Base-by-base conservation (phyloP, 2,113 vertebrate genomes). In the Coptodon bakossiorum region DNA sequence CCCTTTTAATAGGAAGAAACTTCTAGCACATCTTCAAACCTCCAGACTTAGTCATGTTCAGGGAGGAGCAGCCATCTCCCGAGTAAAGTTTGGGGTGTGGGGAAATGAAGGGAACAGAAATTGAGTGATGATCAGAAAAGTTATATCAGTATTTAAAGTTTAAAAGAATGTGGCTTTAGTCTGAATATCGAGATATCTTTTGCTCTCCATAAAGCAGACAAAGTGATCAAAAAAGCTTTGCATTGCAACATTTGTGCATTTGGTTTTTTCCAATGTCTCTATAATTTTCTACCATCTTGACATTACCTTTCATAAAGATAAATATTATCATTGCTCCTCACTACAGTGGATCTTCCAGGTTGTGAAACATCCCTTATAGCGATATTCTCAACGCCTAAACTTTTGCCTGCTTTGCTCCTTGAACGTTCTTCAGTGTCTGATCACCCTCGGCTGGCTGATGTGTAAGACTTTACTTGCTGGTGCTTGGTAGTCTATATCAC, bases 71-170 rank as follows among this genome's bases (percentile, higher is more conserved):
- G 34, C 17, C 17, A n/a, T 66, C 34, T n/a, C 10, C 17, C 2
- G 0, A 34, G 31, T 36, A 19, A 0, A 12, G 10, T n/a, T 38
- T 36, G 6, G 31, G 0, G 17, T 12, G 61, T 36, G 59, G 31
- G 0, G 0, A 11, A 66, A 19, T 36, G 31, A 66, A 66, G 31
- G 36, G 17, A 6, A 6, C 59, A 63, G 29, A 3, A 36, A 38
- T 1, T 0, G 6, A 68, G 34, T 38, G 12, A 8, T 4, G 7
- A 24, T 43, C 36, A 71, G 66, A 43, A 71, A 71, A 38, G 2
- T 12, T 0, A 13, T 1, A 2, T n/a, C 6, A 68, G 0, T 3
- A n/a, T 38, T 68, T 13, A 22, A 68, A 38, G 10, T 38, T 38
- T 38, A 38, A 38, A 68, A n/a, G 6, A 68, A 8, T 68, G 2